Evolutionary conservation across 2,888 invertebrate genomes (phyloP), one percentile per base, ranked within the genome.

Genomic region (Drosophila heteroneura): DNA sequence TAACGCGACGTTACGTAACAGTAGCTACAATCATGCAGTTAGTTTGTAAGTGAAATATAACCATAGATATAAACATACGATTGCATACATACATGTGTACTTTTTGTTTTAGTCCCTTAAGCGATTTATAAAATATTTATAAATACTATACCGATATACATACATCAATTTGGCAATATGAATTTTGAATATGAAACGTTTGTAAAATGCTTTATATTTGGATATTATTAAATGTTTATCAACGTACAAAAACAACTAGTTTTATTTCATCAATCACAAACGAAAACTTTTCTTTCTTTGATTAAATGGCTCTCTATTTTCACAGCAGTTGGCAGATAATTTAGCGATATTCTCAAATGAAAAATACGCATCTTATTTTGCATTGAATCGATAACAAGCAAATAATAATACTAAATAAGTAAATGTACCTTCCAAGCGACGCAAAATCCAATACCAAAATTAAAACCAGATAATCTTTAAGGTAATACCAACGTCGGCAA

Each of bases 131-230:
- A 70, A 70, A 82, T 70, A 80, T 67, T 63, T 70, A 70, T 77
- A 71, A 47, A 82, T 74, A 67, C 66, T 72, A 69, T 59, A 57
- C 26, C 39, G 9, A 57, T 56, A 19, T 37, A 37, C n/a, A 58
- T 80, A 64, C 70, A 86, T 76, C 73, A 71, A 74, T 81, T 86
- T 72, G 84, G 71, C 70, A 83, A 79, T 82, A 82, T 76, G 58
- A 71, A 85, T 85, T 74, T 89, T 76, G 28, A 76, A 75, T 71
- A 76, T 83, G 61, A 81, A 79, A 79, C 73, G 70, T 85, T 85
- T 85, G 81, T 85, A 76, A 85, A 87, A 88, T 87, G 82, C 85
- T 85, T 89, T 88, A 88, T 90, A 88, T 85, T 85, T 89, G 73
- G 71, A 79, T 64, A 83, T 79, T 86, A 84, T 86, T 88, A 90